Evolutionary conservation across 2,888 invertebrate genomes (phyloP).

Genomic region (Adelphocoris suturalis): DNA sequence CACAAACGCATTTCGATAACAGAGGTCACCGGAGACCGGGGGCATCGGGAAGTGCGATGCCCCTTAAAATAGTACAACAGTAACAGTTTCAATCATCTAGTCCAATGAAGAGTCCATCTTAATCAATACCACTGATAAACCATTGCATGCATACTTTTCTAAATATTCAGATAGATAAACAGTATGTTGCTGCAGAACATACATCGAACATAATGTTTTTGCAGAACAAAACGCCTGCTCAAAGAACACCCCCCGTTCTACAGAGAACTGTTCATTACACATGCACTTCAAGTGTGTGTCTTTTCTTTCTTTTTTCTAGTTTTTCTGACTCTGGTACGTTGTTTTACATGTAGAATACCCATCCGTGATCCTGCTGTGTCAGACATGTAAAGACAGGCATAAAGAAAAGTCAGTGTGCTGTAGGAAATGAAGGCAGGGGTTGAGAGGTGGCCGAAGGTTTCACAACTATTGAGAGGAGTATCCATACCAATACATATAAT

Average conservation of each 20-base stretch:
- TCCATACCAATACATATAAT: background rate
- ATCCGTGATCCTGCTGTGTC: conserved; percentile 75
- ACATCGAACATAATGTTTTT: background rate
- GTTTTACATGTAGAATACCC: conserved; percentile 76
- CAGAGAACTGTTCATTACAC: background rate
- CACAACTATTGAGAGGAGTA: conserved; percentile 9
- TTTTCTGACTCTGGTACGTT: conserved; percentile 61
- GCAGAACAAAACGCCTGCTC: conserved; percentile 27
- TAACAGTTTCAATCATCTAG: background rate
- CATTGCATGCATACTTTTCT: background rate
- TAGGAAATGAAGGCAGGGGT: background rate
- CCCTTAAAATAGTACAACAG: too few relatives aligned
- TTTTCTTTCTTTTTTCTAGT: conserved; percentile 66
- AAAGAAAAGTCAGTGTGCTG: conserved; percentile 61
- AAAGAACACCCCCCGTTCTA: background rate
- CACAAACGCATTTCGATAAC: too few relatives aligned
- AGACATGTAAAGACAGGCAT: conserved; percentile 75
- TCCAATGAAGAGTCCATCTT: background rate
- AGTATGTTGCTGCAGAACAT: background rate
- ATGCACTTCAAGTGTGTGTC: conserved; percentile 49
- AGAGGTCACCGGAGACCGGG: background rate
- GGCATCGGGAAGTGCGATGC: too few relatives aligned
- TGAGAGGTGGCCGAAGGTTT: background rate
- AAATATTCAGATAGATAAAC: background rate
- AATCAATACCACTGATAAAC: background rate